phyloP scores from a whole-genome alignment of 2,888 invertebrate species.

The Parnassius apollo region DNA sequence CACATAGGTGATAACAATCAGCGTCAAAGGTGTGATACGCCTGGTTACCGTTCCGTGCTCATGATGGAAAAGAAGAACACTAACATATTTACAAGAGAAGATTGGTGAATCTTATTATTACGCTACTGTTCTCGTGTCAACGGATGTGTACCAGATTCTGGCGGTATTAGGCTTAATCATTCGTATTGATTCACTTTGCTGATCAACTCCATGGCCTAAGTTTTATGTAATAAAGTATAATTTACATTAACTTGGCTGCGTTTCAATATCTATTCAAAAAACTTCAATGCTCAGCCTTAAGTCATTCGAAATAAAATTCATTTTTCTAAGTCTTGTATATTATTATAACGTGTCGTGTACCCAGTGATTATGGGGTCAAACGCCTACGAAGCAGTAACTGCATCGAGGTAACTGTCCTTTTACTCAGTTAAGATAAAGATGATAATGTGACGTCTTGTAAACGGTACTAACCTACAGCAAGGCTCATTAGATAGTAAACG shows the following conservation, averaged over 20 bases:
- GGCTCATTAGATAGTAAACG: background rate
- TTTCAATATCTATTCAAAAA: background rate
- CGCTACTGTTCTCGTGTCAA: background rate
- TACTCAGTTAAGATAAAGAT: too few species aligned
- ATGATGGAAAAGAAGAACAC: too few species aligned
- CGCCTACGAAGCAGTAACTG: background rate
- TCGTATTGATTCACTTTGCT: background rate
- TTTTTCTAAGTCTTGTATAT: background rate
- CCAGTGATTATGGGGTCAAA: conserved; percentile 1
- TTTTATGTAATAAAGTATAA: background rate
- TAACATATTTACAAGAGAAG: too few species aligned
- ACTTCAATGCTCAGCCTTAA: background rate
- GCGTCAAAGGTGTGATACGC: too few species aligned
- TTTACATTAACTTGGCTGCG: background rate
- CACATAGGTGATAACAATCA: too few species aligned
- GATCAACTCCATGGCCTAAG: background rate
- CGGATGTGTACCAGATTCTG: background rate
- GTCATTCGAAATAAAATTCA: background rate
- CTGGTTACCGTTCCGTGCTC: too few species aligned
- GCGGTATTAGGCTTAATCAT: background rate
- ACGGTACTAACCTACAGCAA: conserved; percentile 2
- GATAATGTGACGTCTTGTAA: background rate
- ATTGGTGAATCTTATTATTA: background rate
- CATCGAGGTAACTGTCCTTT: background rate
- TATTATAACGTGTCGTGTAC: background rate